These are phyloP conservation scores for Etheostoma perlongum DNA, from an alignment of 2,797 vertebrate species.

Conservation along the genomic window DNA sequence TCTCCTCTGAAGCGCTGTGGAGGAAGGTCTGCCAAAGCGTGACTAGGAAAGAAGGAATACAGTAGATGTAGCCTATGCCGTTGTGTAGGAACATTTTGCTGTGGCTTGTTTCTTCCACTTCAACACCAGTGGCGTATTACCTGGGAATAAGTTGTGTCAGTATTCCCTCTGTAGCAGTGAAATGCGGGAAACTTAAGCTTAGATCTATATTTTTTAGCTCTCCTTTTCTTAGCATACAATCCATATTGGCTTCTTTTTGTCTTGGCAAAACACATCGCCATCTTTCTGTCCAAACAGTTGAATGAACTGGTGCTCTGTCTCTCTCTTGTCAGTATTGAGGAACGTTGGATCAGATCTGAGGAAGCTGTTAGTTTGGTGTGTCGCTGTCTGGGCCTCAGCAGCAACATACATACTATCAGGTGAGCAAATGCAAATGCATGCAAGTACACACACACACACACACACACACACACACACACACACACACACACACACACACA, in stretches of 20 bases:
- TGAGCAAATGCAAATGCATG: conserved; percentile 30
- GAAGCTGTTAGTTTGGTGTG: conserved; percentile 54
- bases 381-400: conserved; percentile 57
- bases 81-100: background rate
- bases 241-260: no score
- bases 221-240: background rate
- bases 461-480: background rate
- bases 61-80: background rate
- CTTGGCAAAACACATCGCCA: background rate
- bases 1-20: no score
- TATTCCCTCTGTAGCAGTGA: background rate
- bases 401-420: conserved; percentile 58
- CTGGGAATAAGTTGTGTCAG: background rate
- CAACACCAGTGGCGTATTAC: background rate
- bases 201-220: background rate
- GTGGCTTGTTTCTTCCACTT: background rate
- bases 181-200: background rate
- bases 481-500: background rate
- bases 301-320: background rate
- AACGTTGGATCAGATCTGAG: conserved; percentile 60
- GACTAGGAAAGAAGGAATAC: conserved; percentile 48
- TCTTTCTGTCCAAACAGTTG: conserved; percentile 7
- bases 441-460: background rate
- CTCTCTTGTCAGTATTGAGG: conserved; percentile 58
- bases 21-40: no score